Base-by-base conservation (phyloP, 2,113 vertebrate genomes). In the Rattus norvegicus region DNA sequence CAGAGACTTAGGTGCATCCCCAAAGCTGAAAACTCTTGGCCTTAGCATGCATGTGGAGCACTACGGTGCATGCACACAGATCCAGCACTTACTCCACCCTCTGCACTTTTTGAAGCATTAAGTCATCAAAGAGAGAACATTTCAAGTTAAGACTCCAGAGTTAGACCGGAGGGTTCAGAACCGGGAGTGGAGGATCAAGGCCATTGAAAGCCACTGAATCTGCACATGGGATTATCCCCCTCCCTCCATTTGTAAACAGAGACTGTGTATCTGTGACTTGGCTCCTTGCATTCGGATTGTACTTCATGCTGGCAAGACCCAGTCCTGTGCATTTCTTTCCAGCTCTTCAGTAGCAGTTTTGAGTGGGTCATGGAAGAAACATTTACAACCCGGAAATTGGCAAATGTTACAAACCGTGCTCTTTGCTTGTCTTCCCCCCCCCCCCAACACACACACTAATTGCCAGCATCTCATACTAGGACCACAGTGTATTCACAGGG, bases 401-500 rank as follows among this genome's bases (percentile, higher is more conserved):
- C 54, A 61, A 36, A 81, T 0, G 22, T 75, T 70, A 70, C 36
- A 67, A 0, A 36, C 22, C 49, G 10, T 36, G 65, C 39, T 52
- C 79, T 84, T 11, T 19, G 1, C 3, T n/a, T 0, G 1, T 0
- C n/a, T n/a, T n/a, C 5, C 20, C 17, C 24, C 13, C 1, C 7
- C 0, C 4, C 69, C 39, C 6, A 43, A 43, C 43, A 43, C 43
- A 43, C 43, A 43, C 43, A 43, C 75, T 84, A 39, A 69, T 28
- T 73, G 65, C 33, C 3, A 24, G 63, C 84, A 67, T 1, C 11
- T n/a, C 77, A 61, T 3, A 59, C 47, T 49, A 56, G 89, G 76
- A 24, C 49, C 9, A 19, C 30, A 13, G 24, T 14, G 0, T 81
- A 26, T 28, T 75, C 56, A 33, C 0, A 72, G 59, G 47, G 56